Base-by-base conservation (phyloP, 2,797 vertebrate species). In the Pempheris klunzingeri region DNA sequence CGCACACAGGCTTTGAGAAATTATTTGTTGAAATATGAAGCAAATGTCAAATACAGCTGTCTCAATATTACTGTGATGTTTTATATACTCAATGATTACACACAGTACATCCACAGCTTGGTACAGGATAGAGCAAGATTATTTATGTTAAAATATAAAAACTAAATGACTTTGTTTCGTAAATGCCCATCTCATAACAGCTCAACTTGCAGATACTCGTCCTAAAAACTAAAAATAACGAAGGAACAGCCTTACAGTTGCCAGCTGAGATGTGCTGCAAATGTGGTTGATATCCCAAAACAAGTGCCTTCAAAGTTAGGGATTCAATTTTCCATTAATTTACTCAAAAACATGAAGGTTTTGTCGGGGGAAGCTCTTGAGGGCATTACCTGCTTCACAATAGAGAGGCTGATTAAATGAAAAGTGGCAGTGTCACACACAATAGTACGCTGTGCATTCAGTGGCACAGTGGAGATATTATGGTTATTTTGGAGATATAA, bases 361-460 rank as follows among this genome's bases (percentile, higher is more conserved):
- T 82, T 87, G 76, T 88, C 55, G 75, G 80, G n/a, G 20, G 58
- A 85, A 58, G 62, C 75, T 82, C 86, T 86, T 58, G 52, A 84
- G 85, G 75, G 72, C 74, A 87, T 88, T 80, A 81, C 63, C 72
- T 80, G 28, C 75, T 81, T 74, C 78, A 88, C 85, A 91, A 87
- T 78, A 81, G 75, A 77, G 77, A 75, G 71, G 47, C 77, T 88
- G 85, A 89, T 88, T 82, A 85, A 89, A 90, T 87, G 84, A 83
- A 72, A 87, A 80, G 82, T 89, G 88, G 76, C 79, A 77, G 71
- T 80, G 80, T 83, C 71, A 61, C 77, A 83, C 82, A 87, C 73
- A 89, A 84, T 85, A 47, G 54, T 18, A 46, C 70, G 81, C 81
- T 85, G 78, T 86, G 83, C 74, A 67, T 84, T 82, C 75, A 59